These are phyloP conservation scores for Columbina picui DNA, from an alignment of 2,113 vertebrate species.

Conservation along the genomic window DNA sequence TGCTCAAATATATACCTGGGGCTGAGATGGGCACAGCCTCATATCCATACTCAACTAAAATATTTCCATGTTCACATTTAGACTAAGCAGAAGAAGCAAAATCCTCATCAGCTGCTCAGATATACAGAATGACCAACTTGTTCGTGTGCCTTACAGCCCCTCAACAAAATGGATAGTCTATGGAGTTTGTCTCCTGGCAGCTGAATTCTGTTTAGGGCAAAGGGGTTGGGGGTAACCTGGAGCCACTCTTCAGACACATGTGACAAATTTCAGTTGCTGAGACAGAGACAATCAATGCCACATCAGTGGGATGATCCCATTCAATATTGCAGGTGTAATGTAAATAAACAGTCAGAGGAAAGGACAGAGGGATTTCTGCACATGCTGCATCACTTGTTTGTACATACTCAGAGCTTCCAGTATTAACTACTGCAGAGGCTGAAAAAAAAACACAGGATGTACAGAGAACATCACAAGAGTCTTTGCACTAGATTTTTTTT, in stretches of 20 bases:
- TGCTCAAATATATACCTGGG: background rate
- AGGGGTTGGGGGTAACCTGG: background rate
- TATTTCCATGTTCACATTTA: background rate
- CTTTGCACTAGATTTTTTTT: conserved; percentile 10
- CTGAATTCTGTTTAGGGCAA: background rate
- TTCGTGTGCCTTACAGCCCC: background rate
- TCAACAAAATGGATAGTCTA: background rate
- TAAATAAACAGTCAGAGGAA: background rate
- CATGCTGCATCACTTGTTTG: background rate
- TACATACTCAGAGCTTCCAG: conserved; percentile 1
- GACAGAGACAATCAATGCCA: background rate
- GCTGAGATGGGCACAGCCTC: background rate
- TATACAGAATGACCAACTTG: background rate
- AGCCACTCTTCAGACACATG: background rate
- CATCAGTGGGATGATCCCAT: background rate
- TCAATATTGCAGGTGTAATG: background rate
- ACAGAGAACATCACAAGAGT: background rate
- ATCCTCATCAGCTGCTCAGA: background rate
- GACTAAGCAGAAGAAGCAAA: background rate
- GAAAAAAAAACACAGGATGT: background rate
- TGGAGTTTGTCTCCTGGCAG: background rate
- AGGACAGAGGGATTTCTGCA: background rate
- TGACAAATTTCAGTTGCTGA: background rate
- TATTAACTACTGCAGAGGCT: background rate
- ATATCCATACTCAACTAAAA: background rate